Evolutionary conservation across 2,888 invertebrate genomes (phyloP), one percentile per base, ranked within the genome.

Genomic region (Lymantria monacha): DNA sequence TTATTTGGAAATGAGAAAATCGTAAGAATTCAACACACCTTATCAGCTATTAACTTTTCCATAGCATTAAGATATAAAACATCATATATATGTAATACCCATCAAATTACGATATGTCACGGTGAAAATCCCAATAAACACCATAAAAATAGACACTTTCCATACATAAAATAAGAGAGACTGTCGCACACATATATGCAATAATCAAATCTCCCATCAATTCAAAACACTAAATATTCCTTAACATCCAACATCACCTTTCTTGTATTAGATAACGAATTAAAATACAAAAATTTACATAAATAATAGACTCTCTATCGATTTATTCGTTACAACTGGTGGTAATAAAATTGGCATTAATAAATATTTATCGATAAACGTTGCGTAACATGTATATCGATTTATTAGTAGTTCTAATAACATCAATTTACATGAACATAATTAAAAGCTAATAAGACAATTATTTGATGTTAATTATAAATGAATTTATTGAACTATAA

Each of bases 251-350:
- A 49, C 48, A 44, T 53, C 12, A 53, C 55, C 46, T 62, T 51
- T 49, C 42, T 59, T 51, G 50, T 42, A 53, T 62, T 62, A 57
- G 8, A 41, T 57, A 65, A 59, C 49, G 47, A 30, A 56, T 48
- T 41, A 42, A 42, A 46, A 30, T 43, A 51, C n/a, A 51, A 43
- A n/a, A 49, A 61, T 63, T 56, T 59, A 43, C 59, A 64, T 65
- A 49, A 57, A 55, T 55, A 51, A 55, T 59, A 56, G 43, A 57
- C 48, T 38, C 36, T 31, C 49, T 38, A 46, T 41, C 36, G 48
- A 57, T 58, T 14, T 44, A 11, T 51, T 46, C 15, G 13, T 12
- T 9, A 43, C 44, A 48, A 56, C 46, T 33, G 13, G 9, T 12
- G 9, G n/a, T 51, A 53, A 49, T 60, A 41, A 52, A 64, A 49